Evolutionary conservation across 2,113 vertebrate species (phyloP).

Genomic region (Atractosteus spatula): DNA sequence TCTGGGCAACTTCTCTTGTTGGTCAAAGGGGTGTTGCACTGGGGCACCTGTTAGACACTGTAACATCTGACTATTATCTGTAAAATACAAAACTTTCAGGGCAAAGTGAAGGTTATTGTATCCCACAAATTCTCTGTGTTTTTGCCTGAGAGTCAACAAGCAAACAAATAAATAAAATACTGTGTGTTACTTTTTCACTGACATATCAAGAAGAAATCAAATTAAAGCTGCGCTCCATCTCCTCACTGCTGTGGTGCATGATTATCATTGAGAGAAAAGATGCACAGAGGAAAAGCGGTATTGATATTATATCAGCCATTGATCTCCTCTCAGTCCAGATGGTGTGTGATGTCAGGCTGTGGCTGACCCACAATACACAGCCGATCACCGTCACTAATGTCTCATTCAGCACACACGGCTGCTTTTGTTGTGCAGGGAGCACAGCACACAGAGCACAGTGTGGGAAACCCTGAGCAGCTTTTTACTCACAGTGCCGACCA

Average conservation of each 20-base stretch:
- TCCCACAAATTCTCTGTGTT: too few relatives aligned
- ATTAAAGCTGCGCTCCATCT: too few relatives aligned
- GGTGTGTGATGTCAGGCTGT: conserved; percentile 30
- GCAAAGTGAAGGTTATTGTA: too few relatives aligned
- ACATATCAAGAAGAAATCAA: too few relatives aligned
- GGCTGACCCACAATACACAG: conserved; percentile 25
- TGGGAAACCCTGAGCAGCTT: conserved; percentile 37
- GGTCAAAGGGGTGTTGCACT: too few relatives aligned
- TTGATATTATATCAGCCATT: conserved; percentile 20
- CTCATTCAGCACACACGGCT: conserved; percentile 32
- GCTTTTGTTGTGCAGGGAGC: conserved; percentile 37
- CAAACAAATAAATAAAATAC: too few relatives aligned
- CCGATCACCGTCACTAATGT: conserved; percentile 29
- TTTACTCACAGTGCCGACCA: conserved; percentile 33
- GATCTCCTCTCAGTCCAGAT: conserved; percentile 42
- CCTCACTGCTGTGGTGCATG: neutral
- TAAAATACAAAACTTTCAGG: too few relatives aligned
- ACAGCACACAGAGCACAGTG: conserved; percentile 35
- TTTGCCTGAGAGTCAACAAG: too few relatives aligned
- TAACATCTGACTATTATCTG: too few relatives aligned
- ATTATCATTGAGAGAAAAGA: conserved; percentile 13
- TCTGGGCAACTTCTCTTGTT: conserved; percentile 23
- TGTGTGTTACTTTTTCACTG: too few relatives aligned
- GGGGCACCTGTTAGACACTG: too few relatives aligned
- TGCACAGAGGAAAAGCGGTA: neutral